Evolutionary conservation across 2,113 vertebrate species (phyloP), one percentile per base, ranked within the genome.

Genomic region (Nansenia antarctica): DNA sequence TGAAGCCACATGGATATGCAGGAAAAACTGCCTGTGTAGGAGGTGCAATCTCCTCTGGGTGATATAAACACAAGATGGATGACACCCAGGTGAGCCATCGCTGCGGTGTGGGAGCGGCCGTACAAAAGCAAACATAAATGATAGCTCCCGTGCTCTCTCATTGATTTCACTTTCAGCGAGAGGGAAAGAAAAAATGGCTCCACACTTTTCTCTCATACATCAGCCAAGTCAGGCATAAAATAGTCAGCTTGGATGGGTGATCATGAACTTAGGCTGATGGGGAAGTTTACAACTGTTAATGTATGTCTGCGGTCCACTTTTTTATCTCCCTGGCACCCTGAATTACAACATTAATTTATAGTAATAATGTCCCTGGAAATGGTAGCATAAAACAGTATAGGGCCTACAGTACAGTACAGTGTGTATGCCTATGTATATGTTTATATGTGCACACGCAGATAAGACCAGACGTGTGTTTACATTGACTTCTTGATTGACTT

Each of bases 221-320:
- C 85, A 89, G 83, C 30, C 67, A 57, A 83, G 78, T 80, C 57
- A 34, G 74, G 80, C 82, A 72, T 85, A 82, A 88, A 88, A 85
- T 83, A 85, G 84, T 82, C 74, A 14, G 72, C 79, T 77, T 79
- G 86, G 84, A 89, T 89, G 83, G 85, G 80, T 87, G 86, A 89
- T 87, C 88, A 86, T 89, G 89, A 87, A 87, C 84, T 82, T 75
- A 76, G 61, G 65, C 79, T 65, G 63, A 34, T 18, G 53, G 32
- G 76, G 73, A 82, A 64, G 82, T 78, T 85, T 76, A 80, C 58
- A 76, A 65, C 65, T 70, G 83, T 71, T 85, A 83, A 90, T 83
- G 76, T 69, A 80, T 57, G 69, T 69, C 26, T 45, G 20, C 24
- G 53, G 62, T 49, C 39, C 22, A 52, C 45, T 81, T 80, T 81